Evolutionary conservation across 2,797 vertebrate species (phyloP).

Genomic region (Diglossa cyanea): DNA sequence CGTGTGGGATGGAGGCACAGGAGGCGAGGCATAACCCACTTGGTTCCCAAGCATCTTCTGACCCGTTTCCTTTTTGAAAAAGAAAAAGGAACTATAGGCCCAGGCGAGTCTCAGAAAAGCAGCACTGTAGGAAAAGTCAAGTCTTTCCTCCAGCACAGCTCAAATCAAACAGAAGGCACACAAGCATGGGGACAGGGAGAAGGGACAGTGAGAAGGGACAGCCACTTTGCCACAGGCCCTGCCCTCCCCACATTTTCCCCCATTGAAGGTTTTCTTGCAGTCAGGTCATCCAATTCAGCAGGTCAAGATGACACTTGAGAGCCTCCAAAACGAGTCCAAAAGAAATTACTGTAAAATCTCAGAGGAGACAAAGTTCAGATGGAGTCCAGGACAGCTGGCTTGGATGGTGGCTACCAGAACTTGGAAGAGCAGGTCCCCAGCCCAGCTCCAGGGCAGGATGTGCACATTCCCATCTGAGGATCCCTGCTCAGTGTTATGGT

Average conservation of each 20-base stretch:
- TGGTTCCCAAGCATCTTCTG: constrained; percentile 58
- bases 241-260: background rate
- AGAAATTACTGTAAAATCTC: background rate
- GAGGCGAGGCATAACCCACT: background rate
- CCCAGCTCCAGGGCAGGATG: constrained; percentile 39
- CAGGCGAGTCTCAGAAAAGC: constrained; percentile 68
- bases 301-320: constrained; percentile 17
- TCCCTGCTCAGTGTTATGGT: background rate
- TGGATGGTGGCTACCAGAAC: background rate
- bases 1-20: constrained; percentile 45
- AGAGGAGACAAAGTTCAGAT: background rate
- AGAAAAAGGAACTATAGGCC: constrained; percentile 26
- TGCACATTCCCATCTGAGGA: background rate
- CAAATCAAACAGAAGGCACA: constrained; percentile 77
- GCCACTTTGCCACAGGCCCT: constrained; percentile 5
- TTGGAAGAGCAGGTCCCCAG: background rate
- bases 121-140: constrained; percentile 73
- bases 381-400: constrained; percentile 12
- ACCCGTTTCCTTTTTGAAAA: constrained; percentile 31
- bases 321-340: background rate
- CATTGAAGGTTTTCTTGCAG: background rate
- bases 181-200: constrained; percentile 65
- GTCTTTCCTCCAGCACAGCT: constrained; percentile 74
- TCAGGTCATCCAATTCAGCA: background rate
- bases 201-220: constrained; percentile 60